A percentile compares a stretch with the other conserved stretches of the same genome.
phyloP scores from a whole-genome alignment of 2,113 vertebrate genomes.

The Orientallactaga bullata region DNA sequence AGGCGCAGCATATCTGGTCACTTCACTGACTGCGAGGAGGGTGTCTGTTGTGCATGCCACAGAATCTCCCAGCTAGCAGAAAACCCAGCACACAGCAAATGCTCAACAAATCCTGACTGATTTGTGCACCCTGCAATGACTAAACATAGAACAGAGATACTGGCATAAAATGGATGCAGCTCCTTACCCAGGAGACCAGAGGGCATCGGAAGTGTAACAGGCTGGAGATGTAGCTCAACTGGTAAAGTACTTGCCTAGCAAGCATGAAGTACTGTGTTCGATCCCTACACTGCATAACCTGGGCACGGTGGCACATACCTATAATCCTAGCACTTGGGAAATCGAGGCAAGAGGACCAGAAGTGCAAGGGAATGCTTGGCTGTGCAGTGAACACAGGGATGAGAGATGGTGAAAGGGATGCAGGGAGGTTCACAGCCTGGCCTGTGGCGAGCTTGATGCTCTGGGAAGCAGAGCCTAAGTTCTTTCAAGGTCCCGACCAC shows the following conservation, averaged over 20 bases:
- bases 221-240: too few species aligned
- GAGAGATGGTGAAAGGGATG: not conserved
- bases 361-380: too few species aligned
- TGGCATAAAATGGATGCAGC: not conserved
- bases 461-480: not conserved
- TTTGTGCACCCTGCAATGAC: not conserved
- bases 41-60: not conserved
- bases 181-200: not conserved
- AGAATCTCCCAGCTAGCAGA: not conserved
- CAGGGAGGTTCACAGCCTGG: not conserved
- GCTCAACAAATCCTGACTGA: not conserved
- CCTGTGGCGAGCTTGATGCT: too few species aligned
- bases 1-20: accelerated
- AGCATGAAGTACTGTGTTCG: too few species aligned
- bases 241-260: too few species aligned
- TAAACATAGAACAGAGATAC: not conserved
- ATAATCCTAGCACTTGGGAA: too few species aligned
- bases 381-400: not conserved
- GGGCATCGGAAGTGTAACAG: not conserved
- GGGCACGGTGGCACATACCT: too few species aligned
- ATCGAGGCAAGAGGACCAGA: too few species aligned
- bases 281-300: too few species aligned
- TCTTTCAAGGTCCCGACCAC: not conserved
- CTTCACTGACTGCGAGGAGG: too few species aligned
- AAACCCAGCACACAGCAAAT: not conserved